Evolutionary conservation across 2,113 vertebrate genomes (phyloP).

Genomic region (Tympanuchus pallidicinctus): DNA sequence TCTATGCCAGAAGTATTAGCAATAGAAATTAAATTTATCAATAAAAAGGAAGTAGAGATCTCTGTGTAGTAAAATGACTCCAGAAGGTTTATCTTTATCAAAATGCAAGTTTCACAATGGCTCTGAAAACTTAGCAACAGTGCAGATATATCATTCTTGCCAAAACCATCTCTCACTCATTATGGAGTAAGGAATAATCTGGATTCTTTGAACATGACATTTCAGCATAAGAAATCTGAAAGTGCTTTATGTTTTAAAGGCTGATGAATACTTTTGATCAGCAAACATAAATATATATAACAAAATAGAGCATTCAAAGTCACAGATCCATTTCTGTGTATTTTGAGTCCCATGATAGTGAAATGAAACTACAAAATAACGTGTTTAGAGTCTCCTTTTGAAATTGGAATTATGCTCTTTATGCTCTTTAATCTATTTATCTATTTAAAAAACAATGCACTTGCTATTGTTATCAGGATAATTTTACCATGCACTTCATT

Average conservation of each 20-base stretch:
- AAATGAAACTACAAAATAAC: neutral
- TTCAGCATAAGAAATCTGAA: neutral
- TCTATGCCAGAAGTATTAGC: neutral
- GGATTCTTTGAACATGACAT: neutral
- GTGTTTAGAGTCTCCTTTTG: neutral
- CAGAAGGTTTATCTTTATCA: neutral
- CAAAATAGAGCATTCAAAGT: neutral
- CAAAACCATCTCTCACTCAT: neutral
- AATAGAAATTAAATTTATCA: neutral
- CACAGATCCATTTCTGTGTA: neutral
- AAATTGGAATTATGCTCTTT: neutral
- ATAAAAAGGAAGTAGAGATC: neutral
- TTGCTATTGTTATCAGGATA: neutral
- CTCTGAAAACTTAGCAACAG: neutral
- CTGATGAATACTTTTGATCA: neutral
- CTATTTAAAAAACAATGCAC: neutral
- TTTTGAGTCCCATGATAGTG: neutral
- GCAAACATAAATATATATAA: neutral
- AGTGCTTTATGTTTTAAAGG: neutral
- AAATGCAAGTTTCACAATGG: neutral
- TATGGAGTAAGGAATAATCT: neutral
- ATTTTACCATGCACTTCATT: neutral
- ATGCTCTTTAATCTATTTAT: neutral
- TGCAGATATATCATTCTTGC: neutral
- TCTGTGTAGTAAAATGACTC: neutral